phyloP scores from a whole-genome alignment of 2,888 invertebrate species.

The Odontomyia ornata region DNA sequence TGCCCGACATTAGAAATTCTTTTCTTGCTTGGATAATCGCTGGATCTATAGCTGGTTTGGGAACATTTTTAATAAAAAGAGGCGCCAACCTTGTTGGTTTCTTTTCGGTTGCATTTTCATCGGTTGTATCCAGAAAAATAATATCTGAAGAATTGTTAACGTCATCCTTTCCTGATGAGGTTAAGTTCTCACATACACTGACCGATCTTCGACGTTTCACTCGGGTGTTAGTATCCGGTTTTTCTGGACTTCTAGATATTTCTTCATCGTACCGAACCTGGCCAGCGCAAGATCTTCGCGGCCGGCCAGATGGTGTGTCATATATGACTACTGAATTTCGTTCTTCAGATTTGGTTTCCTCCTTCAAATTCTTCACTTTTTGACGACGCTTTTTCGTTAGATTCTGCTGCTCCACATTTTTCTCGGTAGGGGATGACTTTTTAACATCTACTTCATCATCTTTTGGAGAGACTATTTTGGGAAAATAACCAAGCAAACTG shows the following conservation, averaged over 20 bases:
- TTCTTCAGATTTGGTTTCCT: not conserved
- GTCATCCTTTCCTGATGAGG: not conserved
- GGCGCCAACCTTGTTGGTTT: conserved; percentile 71
- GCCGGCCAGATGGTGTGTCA: conserved; percentile 52
- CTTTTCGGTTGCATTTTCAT: conserved; percentile 56
- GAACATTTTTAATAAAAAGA: conserved; percentile 69
- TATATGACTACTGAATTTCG: not conserved
- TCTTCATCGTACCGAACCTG: conserved; percentile 60
- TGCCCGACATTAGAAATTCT: conserved; percentile 77
- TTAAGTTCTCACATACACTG: not conserved
- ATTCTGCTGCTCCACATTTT: not conserved
- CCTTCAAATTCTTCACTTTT: not conserved
- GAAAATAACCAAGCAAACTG: conserved; percentile 70
- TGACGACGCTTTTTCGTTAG: not conserved
- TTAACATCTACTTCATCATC: conserved; percentile 43
- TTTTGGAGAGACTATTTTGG: conserved; percentile 62
- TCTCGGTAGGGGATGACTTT: conserved; percentile 8
- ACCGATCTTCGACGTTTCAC: too few relatives aligned
- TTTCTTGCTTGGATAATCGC: conserved; percentile 71
- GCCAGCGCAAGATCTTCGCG: conserved; percentile 58
- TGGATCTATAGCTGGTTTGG: conserved; percentile 70
- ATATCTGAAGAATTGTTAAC: conserved; percentile 51
- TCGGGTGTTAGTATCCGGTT: conserved; percentile 44
- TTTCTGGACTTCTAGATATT: conserved; percentile 55
- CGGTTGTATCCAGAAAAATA: conserved; percentile 58